phyloP scores from a whole-genome alignment of 2,888 invertebrate species.

The Chloroclystis v-ata region DNA sequence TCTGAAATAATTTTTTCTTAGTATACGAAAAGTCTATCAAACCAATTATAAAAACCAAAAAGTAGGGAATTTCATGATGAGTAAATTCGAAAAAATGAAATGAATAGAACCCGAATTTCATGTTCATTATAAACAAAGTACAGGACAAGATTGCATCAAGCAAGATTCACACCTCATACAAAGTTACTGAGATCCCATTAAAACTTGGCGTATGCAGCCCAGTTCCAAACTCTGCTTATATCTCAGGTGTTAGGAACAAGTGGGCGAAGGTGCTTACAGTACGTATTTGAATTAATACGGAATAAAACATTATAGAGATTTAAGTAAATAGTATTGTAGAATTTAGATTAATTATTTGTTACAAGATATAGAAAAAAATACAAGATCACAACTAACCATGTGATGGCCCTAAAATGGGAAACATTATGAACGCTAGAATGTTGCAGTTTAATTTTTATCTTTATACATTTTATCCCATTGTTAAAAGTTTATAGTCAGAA shows the following conservation, averaged over 20 bases:
- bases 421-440: constrained; percentile 45
- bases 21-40: too few species aligned
- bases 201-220: constrained; percentile 28
- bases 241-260: not conserved
- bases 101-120: too few species aligned
- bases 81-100: too few species aligned
- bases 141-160: constrained; percentile 22
- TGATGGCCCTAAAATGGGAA: too few species aligned
- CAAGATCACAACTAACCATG: too few species aligned
- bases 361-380: too few species aligned
- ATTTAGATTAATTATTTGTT: too few species aligned
- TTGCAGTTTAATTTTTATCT: constrained; percentile 35
- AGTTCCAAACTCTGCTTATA: not conserved
- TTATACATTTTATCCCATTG: constrained; percentile 24
- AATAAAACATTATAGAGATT: too few species aligned
- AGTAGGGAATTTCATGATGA: too few species aligned
- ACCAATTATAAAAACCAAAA: too few species aligned
- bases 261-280: constrained; percentile 21
- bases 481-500: constrained; percentile 19
- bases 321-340: too few species aligned
- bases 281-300: constrained; percentile 28
- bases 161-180: constrained; percentile 29
- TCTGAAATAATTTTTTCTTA: too few species aligned
- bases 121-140: constrained; percentile 18
- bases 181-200: constrained; percentile 30